Evolutionary conservation across 2,113 vertebrate genomes (phyloP).

Genomic region (Arizona elegans): DNA sequence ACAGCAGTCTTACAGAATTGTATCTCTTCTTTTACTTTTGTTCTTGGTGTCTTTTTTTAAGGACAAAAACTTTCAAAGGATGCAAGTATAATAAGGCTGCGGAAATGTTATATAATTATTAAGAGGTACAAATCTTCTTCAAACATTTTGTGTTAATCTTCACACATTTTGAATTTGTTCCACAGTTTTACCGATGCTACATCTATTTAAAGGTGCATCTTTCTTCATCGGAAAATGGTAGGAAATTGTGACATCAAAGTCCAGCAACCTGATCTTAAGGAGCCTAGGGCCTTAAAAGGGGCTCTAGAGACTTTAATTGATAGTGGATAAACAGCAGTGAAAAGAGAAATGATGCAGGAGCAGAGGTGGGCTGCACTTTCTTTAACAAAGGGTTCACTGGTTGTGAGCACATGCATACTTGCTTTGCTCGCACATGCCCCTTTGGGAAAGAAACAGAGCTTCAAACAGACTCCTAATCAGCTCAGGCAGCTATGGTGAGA

Average conservation of each 20-base stretch:
- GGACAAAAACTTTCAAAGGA: neutral
- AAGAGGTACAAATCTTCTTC: neutral
- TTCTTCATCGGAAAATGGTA: neutral
- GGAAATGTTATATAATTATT: neutral
- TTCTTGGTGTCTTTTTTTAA: neutral
- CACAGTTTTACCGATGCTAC: neutral
- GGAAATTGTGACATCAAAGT: neutral
- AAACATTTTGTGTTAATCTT: neutral
- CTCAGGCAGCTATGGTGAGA: too few relatives aligned
- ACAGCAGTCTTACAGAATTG: neutral
- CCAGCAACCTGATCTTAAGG: neutral
- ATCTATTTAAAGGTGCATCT: neutral
- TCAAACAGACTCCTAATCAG: too few relatives aligned
- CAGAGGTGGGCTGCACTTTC: neutral
- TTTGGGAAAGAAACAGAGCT: too few relatives aligned
- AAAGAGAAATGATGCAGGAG: neutral
- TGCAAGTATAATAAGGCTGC: neutral
- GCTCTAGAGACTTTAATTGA: neutral
- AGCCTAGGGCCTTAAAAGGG: neutral
- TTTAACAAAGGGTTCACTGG: too few relatives aligned
- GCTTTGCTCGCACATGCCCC: too few relatives aligned
- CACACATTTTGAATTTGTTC: neutral
- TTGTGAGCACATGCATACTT: too few relatives aligned
- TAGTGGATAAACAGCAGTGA: neutral
- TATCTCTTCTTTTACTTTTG: neutral